Conservation (phyloP, 2,888 invertebrate species). For the Drosophila imparisetae region DNA sequence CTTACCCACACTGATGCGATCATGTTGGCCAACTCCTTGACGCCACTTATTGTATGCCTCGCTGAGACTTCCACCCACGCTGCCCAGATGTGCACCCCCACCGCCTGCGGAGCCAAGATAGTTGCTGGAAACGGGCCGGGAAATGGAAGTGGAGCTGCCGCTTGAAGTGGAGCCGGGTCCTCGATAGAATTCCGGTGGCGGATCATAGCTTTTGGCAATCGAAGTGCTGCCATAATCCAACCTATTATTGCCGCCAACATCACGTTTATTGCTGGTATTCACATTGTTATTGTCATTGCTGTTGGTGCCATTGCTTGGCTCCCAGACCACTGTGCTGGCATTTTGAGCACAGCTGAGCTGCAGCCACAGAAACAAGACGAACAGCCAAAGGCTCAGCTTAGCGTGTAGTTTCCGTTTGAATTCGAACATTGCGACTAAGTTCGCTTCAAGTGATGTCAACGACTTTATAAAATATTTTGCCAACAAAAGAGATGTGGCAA, state of each 20-base stretch:
- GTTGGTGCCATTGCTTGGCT: constrained; percentile 29
- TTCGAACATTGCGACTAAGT: constrained; percentile 69
- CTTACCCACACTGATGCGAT: constrained; percentile 82
- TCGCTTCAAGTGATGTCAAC: constrained; percentile 43
- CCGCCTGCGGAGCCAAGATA: constrained; percentile 5
- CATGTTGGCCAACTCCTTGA: constrained; percentile 57
- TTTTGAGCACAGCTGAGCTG: constrained; percentile 43
- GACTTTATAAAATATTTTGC: constrained; percentile 74
- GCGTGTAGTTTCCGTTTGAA: constrained; percentile 52
- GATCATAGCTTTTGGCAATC: constrained; percentile 80
- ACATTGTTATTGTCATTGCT: constrained; percentile 28
- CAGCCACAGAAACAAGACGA: constrained; percentile 3
- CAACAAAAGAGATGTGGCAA: constrained; percentile 12
- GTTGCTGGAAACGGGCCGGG: constrained; percentile 1
- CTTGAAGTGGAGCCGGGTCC: constrained; percentile 63
- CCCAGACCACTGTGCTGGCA: constrained; percentile 46
- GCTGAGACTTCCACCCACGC: constrained; percentile 56
- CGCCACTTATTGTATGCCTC: constrained; percentile 76
- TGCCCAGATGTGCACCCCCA: constrained; percentile 42
- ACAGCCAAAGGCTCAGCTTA: constrained; percentile 27
- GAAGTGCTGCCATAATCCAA: constrained; percentile 60
- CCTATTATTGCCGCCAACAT: constrained; percentile 37
- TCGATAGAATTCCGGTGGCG: constrained; percentile 81
- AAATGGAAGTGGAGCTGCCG: constrained; percentile 11
- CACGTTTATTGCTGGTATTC: constrained; percentile 45